Evolutionary conservation across 1,140 invertebrate genomes (phyloP).

Genomic region (Globodera ellingtonae): DNA sequence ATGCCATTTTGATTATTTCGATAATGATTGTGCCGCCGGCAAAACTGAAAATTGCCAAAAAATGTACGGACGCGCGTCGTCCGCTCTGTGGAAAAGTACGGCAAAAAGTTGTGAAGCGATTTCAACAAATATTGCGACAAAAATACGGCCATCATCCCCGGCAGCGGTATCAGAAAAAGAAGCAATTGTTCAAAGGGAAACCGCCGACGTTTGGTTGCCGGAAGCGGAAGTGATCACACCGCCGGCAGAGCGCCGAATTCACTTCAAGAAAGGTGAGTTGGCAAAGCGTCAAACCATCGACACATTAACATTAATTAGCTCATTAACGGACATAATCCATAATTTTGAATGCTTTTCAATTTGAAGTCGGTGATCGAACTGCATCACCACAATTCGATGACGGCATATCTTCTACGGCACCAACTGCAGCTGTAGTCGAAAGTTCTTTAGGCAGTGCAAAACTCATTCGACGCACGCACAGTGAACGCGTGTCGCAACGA

Average conservation of each 20-base stretch:
- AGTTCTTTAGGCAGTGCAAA: background rate
- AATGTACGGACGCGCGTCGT: background rate
- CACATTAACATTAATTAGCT: too few relatives aligned
- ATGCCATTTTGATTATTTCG: background rate
- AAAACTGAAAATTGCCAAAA: background rate
- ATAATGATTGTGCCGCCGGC: background rate
- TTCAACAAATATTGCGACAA: too few relatives aligned
- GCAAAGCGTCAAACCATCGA: too few relatives aligned
- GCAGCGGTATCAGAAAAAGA: background rate
- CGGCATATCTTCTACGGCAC: too few relatives aligned
- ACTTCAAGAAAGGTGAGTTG: background rate
- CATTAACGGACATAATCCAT: too few relatives aligned
- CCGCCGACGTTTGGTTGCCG: background rate
- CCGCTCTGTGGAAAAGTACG: background rate
- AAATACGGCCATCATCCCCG: background rate
- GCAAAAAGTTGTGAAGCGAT: background rate
- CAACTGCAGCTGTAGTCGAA: background rate
- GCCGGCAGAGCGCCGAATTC: slow-evolving; percentile 16
- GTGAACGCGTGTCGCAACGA: background rate
- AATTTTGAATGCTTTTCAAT: too few relatives aligned
- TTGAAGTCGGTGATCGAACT: too few relatives aligned
- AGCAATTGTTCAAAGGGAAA: background rate
- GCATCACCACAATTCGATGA: too few relatives aligned
- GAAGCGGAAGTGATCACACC: background rate
- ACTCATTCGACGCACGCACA: background rate